Evolutionary conservation across 2,113 vertebrate species (phyloP).

Genomic region (Poecile atricapillus): DNA sequence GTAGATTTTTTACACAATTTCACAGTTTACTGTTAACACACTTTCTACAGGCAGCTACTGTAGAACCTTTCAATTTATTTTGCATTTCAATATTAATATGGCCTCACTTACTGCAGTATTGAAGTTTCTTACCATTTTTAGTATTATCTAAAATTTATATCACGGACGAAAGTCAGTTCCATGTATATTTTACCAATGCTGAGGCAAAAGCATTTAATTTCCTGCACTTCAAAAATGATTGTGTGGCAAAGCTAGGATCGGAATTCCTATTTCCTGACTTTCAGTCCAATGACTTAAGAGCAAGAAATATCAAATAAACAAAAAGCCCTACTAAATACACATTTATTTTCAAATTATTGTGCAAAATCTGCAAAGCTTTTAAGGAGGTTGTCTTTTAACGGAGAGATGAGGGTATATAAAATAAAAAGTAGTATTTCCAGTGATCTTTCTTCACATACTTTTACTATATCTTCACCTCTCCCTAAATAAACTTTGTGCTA

Average conservation of each 20-base stretch:
- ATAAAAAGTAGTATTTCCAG: background rate
- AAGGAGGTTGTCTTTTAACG: background rate
- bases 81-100: background rate
- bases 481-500: background rate
- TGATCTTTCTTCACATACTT: background rate
- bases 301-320: background rate
- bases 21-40: background rate
- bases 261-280: conserved; percentile 26
- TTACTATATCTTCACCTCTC: background rate
- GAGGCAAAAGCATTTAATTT: background rate
- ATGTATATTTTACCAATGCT: background rate
- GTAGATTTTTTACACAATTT: background rate
- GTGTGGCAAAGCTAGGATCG: background rate
- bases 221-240: background rate
- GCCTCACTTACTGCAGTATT: background rate
- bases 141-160: background rate
- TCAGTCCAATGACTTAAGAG: background rate
- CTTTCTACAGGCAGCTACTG: background rate
- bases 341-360: background rate
- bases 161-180: background rate
- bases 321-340: background rate
- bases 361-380: background rate
- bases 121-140: background rate
- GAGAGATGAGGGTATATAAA: background rate
- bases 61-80: background rate